Percentiles rank a stretch among this genome's conserved stretches.
phyloP scores from a whole-genome alignment of 1,140 invertebrate genomes.

The Drosophila kanapiae region DNA sequence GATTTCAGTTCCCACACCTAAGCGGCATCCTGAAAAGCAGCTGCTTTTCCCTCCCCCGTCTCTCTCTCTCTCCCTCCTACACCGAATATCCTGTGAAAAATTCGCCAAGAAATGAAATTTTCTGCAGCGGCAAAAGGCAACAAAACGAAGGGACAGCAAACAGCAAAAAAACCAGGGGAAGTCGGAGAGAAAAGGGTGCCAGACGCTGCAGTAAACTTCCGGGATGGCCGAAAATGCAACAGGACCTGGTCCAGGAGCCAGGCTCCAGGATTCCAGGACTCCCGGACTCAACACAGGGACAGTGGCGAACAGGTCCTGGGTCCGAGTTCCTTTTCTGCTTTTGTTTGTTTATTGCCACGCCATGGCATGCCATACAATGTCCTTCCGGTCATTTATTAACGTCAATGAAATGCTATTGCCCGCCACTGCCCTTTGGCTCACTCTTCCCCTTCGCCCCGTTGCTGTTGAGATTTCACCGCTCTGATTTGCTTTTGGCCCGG shows the following conservation, averaged over 20 bases:
- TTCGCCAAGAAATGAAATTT: slow-evolving; percentile 75
- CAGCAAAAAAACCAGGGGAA: slow-evolving; percentile 17
- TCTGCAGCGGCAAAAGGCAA: slow-evolving; percentile 43
- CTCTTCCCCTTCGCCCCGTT: slow-evolving; percentile 3
- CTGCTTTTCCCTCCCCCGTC: slow-evolving; percentile 18
- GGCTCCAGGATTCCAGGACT: slow-evolving; percentile 42
- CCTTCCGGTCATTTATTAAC: slow-evolving; percentile 83
- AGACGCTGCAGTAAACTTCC: slow-evolving; percentile 80
- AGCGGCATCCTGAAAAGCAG: slow-evolving; percentile 63
- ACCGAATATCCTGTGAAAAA: slow-evolving; percentile 65
- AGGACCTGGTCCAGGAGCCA: slow-evolving; percentile 60
- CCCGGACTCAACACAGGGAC: slow-evolving; percentile 15
- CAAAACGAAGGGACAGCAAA: slow-evolving; percentile 15
- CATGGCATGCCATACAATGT: slow-evolving; percentile 80
- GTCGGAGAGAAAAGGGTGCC: slow-evolving; percentile 66
- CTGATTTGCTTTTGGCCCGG: slow-evolving; percentile 45
- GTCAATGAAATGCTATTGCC: slow-evolving; percentile 74
- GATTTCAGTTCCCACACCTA: slow-evolving; percentile 71
- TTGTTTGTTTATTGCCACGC: slow-evolving; percentile 81
- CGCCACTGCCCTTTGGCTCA: slow-evolving; percentile 30
- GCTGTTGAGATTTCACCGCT: slow-evolving; percentile 38
- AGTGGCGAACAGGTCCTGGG: slow-evolving; percentile 8
- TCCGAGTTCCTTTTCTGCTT: slow-evolving; percentile 33
- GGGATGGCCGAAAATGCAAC: slow-evolving; percentile 78
- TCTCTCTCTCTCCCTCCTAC: not conserved